Base-by-base conservation (phyloP, 2,888 invertebrate genomes). In the Nowickia ferox region DNA sequence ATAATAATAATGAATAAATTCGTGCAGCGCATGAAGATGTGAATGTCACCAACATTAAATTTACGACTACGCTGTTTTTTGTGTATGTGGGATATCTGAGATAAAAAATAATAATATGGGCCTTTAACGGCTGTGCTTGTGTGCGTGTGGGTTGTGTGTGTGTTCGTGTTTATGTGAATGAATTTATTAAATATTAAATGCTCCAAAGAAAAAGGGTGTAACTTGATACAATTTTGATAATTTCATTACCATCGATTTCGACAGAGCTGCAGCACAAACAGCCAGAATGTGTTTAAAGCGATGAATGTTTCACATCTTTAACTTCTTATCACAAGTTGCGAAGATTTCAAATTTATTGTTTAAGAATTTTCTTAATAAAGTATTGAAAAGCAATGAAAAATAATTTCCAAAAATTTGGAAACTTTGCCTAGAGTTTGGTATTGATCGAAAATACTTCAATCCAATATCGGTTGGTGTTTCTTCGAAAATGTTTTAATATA, bases 181-280 rank as follows among this genome's bases (percentile, higher is more conserved):
- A 51, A 61, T 61, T 51, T 66, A 40, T 22, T 57, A 53, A 55
- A 75, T 53, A 75, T 57, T 48, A 78, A 78, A 79, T 44, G 51
- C 42, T 42, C 9, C 17, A 71, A 66, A 61, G 22, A 63, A 71
- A 42, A 69, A 55, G 82, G 61, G 53, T 82, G 82, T 69, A 82
- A 82, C 19, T 46, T 76, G 76, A 82, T 75, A 82, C 61, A 63
- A 40, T 76, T 69, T 69, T 76, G 38, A 76, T 82, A 76, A 69
- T 66, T 76, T 82, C 69, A 69, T 68, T 75, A 68, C 30, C 68
- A 66, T 42, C 17, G 61, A 61, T 61, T 40, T 61, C 61, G 40
- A 61, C 38, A 53, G 17, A 11, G 42, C 19, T 22, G 30, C 17
- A 46, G 9, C 1, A 38, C 3, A 13, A 30, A 11, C 13, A 9